phyloP scores from a whole-genome alignment of 2,797 vertebrate genomes.

The Notamacropus eugenii region DNA sequence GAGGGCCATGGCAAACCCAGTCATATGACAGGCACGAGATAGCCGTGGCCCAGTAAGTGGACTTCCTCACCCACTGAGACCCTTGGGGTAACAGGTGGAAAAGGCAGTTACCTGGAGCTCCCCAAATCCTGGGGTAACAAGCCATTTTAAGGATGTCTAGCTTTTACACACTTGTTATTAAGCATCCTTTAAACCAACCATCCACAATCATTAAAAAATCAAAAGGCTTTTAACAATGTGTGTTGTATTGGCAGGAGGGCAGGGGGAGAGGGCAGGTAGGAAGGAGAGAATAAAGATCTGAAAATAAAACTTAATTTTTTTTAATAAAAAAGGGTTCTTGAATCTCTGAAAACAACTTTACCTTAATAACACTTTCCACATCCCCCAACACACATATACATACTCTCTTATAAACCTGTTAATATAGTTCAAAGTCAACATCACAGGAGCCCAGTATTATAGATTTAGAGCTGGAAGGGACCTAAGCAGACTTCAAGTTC shows the following conservation, averaged over 20 bases:
- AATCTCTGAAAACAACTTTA: not conserved
- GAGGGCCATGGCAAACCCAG: not conserved
- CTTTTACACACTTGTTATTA: not conserved
- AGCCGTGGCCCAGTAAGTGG: not conserved
- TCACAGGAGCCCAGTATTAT: too few relatives aligned
- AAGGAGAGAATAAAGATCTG: not conserved
- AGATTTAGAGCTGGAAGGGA: too few relatives aligned
- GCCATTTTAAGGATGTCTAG: not conserved
- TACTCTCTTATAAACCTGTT: too few relatives aligned
- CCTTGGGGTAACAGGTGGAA: too few relatives aligned
- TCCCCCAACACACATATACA: not conserved
- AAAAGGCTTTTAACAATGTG: not conserved
- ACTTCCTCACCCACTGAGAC: not conserved
- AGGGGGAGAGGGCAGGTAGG: too few relatives aligned
- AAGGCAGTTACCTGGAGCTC: not conserved
- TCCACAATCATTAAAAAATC: not conserved
- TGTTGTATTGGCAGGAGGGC: not conserved
- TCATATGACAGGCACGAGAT: not conserved
- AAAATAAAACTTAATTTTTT: not conserved
- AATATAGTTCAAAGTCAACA: too few relatives aligned
- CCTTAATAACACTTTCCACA: not conserved
- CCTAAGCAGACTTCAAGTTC: too few relatives aligned
- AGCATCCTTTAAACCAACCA: not conserved
- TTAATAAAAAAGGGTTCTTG: not conserved
- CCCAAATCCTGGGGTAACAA: not conserved